A percentile compares a stretch with the other conserved stretches of the same genome.
Evolutionary conservation across 2,888 invertebrate genomes (phyloP).

Genomic region (Ormyrus nitidulus): DNA sequence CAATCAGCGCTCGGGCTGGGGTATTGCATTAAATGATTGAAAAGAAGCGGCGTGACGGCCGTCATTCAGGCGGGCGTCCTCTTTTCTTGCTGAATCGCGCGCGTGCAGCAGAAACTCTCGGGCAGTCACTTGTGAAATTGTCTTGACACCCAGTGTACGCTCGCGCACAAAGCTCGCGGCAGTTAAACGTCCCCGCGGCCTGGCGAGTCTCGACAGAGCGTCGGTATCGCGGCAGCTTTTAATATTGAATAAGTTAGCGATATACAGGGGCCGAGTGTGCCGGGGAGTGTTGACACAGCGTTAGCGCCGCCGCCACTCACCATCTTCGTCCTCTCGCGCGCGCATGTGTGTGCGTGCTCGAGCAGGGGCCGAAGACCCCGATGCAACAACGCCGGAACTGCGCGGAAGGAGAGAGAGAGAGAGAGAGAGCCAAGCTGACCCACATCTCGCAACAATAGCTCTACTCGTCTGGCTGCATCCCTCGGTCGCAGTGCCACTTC

Average conservation of each 20-base stretch:
- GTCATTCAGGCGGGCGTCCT: slow-evolving; percentile 16
- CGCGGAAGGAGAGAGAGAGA: slow-evolving; percentile 62
- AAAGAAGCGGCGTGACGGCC: not conserved
- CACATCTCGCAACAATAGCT: slow-evolving; percentile 61
- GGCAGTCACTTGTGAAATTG: slow-evolving; percentile 44
- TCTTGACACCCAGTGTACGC: slow-evolving; percentile 33
- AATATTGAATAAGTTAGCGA: slow-evolving; percentile 63
- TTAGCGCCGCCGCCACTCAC: slow-evolving; percentile 47
- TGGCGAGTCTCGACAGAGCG: not conserved
- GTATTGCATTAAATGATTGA: not conserved
- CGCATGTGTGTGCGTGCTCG: not conserved
- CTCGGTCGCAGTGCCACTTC: slow-evolving; percentile 16
- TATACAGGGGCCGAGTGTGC: slow-evolving; percentile 43
- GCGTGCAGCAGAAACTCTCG: not conserved
- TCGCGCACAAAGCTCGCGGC: slow-evolving; percentile 27
- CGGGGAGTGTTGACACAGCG: slow-evolving; percentile 60
- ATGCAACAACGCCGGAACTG: slow-evolving; percentile 60
- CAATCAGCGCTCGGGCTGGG: not conserved
- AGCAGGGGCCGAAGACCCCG: slow-evolving; percentile 24
- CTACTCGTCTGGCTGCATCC: slow-evolving; percentile 58
- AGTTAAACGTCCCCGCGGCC: slow-evolving; percentile 35
- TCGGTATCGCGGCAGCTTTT: slow-evolving; percentile 53
- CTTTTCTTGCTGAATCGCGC: not conserved
- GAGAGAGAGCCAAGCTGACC: slow-evolving; percentile 55
- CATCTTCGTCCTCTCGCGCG: slow-evolving; percentile 23